Conservation (phyloP, 2,888 invertebrate species). For the Drosophila subsilvestris region DNA sequence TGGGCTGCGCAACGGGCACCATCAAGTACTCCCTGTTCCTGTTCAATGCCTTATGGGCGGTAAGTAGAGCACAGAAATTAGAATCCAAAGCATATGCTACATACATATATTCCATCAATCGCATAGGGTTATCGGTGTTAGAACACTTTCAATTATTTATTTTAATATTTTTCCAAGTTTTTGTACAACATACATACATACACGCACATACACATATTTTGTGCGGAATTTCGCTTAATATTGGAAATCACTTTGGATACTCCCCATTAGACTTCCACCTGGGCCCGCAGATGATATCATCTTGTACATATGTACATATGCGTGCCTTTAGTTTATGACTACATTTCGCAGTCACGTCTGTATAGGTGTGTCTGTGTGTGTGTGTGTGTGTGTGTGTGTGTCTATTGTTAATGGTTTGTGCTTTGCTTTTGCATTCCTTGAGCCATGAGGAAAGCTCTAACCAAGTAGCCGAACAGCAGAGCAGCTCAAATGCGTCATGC, state of each 20-base stretch:
- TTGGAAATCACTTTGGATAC: slow-evolving; percentile 7
- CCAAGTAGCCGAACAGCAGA: slow-evolving; percentile 31
- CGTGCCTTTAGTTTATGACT: slow-evolving; percentile 60
- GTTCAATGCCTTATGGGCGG: slow-evolving; percentile 80
- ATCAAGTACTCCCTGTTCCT: slow-evolving; percentile 76
- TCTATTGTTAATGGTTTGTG: slow-evolving; percentile 56
- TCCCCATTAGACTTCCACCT: slow-evolving; percentile 7
- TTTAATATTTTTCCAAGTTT: slow-evolving; percentile 1
- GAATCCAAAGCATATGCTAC: slow-evolving; percentile 43
- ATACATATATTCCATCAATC: not conserved
- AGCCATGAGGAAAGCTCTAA: slow-evolving; percentile 59
- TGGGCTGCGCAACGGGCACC: slow-evolving; percentile 80
- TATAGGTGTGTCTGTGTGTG: slow-evolving; percentile 11
- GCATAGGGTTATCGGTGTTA: not conserved
- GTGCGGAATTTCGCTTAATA: slow-evolving; percentile 10
- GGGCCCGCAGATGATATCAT: slow-evolving; percentile 77
- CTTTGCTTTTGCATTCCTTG: slow-evolving; percentile 54
- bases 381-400: slow-evolving; percentile 24
- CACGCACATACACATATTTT: not conserved
- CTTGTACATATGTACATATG: no score
- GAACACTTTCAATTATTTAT: not conserved
- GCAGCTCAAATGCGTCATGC: slow-evolving; percentile 62
- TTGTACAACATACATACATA: not conserved
- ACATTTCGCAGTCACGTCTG: slow-evolving; percentile 33
- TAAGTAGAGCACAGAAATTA: slow-evolving; percentile 62